phyloP scores from a whole-genome alignment of 2,797 vertebrate genomes.

The Fratercula arctica region DNA sequence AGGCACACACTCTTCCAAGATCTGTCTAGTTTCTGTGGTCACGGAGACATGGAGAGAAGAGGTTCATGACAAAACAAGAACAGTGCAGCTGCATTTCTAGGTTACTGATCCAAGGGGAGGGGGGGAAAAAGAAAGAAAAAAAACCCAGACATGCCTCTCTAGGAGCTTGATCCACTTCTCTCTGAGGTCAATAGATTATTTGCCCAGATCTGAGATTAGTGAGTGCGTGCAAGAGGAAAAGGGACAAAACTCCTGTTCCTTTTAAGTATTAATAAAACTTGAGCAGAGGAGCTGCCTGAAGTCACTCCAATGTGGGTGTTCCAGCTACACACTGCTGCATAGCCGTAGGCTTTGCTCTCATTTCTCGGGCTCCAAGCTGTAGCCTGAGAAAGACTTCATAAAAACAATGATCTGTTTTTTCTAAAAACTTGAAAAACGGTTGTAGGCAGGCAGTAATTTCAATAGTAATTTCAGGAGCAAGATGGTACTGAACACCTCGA shows the following conservation, averaged over 20 bases:
- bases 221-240: background rate
- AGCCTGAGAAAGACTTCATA: constrained; percentile 67
- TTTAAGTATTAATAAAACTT: background rate
- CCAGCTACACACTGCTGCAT: constrained; percentile 45
- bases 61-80: constrained; percentile 10
- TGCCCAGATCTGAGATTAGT: constrained; percentile 15
- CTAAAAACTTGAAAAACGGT: constrained; percentile 77
- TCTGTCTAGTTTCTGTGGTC: constrained; percentile 44
- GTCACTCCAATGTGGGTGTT: background rate
- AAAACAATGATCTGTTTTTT: constrained; percentile 75
- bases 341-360: constrained; percentile 48
- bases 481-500: constrained; percentile 70
- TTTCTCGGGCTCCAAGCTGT: constrained; percentile 57
- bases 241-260: constrained; percentile 4
- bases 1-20: constrained; percentile 17
- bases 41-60: background rate
- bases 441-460: constrained; percentile 74
- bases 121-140: background rate
- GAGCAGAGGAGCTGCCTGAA: constrained; percentile 1
- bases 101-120: background rate
- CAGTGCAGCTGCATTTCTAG: background rate
- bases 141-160: background rate
- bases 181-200: background rate
- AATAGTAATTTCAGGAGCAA: constrained; percentile 80
- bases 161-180: background rate